These are phyloP conservation scores for Tribolium freemani DNA, from an alignment of 2,888 invertebrate species.

Conservation along the genomic window DNA sequence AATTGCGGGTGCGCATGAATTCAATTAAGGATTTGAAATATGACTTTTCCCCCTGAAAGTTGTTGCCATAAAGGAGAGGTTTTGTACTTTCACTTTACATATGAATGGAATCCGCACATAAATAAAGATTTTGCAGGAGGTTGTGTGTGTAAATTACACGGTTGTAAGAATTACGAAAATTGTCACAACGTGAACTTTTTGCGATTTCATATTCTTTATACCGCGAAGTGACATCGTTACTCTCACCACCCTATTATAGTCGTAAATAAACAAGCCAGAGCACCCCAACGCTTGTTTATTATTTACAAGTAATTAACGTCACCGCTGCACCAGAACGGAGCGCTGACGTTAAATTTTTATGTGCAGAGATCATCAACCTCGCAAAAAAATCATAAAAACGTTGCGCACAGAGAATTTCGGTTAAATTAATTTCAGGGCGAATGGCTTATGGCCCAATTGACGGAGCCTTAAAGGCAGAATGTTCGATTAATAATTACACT, in stretches of 20 bases:
- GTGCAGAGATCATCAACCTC: neutral
- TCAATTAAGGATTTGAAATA: slow-evolving; percentile 11
- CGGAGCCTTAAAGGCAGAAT: neutral
- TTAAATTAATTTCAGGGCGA: neutral
- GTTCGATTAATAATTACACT: neutral
- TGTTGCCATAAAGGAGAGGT: neutral
- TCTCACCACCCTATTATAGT: neutral
- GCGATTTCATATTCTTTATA: neutral
- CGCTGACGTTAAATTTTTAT: neutral
- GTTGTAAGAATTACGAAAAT: neutral
- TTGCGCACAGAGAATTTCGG: neutral
- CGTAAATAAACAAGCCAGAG: neutral
- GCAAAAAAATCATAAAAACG: neutral
- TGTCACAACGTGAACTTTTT: neutral
- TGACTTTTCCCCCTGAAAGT: neutral
- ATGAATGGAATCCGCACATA: neutral
- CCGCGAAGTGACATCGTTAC: neutral
- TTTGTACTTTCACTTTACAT: slow-evolving; percentile 6
- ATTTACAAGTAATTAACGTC: slow-evolving; percentile 2
- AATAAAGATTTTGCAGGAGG: neutral
- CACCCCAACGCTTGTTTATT: neutral
- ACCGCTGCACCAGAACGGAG: neutral
- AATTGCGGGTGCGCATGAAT: neutral
- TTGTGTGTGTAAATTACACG: neutral
- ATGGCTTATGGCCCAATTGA: neutral